These are phyloP conservation scores for Pseudopipra pipra DNA, from an alignment of 2,113 vertebrate genomes.

Conservation along the genomic window DNA sequence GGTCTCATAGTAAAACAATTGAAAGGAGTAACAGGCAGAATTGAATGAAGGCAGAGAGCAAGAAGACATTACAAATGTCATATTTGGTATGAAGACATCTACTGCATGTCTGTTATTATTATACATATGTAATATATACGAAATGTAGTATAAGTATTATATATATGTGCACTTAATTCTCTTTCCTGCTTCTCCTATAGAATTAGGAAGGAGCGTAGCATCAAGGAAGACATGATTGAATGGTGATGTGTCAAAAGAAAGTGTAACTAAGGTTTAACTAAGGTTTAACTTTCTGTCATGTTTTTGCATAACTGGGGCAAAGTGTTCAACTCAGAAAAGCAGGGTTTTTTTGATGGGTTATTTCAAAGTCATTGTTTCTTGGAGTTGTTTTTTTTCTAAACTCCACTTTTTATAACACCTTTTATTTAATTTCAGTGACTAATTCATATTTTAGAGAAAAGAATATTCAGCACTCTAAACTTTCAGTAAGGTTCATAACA, in stretches of 20 bases:
- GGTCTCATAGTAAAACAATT: neutral
- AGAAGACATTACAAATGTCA: neutral
- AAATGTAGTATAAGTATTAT: neutral
- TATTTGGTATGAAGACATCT: neutral
- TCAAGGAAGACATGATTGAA: neutral
- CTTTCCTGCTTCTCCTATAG: neutral
- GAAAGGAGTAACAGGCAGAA: neutral
- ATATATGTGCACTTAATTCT: neutral
- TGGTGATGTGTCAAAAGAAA: neutral
- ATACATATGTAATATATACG: neutral
- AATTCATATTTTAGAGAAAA: constrained; percentile 23
- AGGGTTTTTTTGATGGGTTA: constrained; percentile 8
- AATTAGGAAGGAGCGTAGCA: neutral
- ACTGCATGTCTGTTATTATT: neutral
- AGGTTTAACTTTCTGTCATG: neutral
- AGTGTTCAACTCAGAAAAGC: neutral
- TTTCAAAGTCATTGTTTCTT: neutral
- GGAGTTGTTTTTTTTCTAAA: neutral
- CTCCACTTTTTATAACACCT: neutral
- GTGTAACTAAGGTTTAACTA: neutral
- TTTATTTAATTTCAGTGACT: constrained; percentile 9
- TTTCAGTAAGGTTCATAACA: neutral
- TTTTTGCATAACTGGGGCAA: neutral
- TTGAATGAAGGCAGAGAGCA: neutral
- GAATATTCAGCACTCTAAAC: neutral